Percentiles rank a stretch among this genome's conserved stretches.
These are phyloP conservation scores for Netelia virgata DNA, from an alignment of 2,888 invertebrate species.

Conservation along the genomic window DNA sequence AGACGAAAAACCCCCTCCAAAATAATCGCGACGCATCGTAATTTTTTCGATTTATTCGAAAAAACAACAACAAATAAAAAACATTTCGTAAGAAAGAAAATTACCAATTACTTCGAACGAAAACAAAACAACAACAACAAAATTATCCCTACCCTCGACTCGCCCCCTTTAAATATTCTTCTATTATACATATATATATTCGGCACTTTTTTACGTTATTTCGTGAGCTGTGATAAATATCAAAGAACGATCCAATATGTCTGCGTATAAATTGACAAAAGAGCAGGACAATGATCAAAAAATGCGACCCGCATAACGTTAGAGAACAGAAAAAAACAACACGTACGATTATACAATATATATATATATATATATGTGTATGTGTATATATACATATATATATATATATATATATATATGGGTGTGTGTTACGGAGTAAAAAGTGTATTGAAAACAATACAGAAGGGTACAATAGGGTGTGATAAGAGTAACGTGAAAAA, in stretches of 20 bases:
- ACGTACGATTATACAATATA: no score
- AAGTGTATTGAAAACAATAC: conserved; percentile 38
- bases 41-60: conserved; percentile 11
- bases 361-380: no score
- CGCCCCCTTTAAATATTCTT: neutral
- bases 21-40: conserved; percentile 26
- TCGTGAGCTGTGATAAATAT: neutral
- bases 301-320: neutral
- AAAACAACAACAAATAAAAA: conserved; percentile 5
- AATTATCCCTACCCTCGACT: neutral
- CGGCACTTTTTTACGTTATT: conserved; percentile 57
- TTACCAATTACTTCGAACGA: conserved; percentile 6
- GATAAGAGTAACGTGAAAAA: conserved; percentile 51
- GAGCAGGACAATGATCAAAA: conserved; percentile 3
- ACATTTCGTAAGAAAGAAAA: conserved; percentile 16
- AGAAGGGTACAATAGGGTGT: conserved; percentile 65
- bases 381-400: conserved; percentile 2
- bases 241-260: conserved; percentile 17
- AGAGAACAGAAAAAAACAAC: conserved; percentile 10
- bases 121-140: conserved; percentile 49
- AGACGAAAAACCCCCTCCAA: conserved; percentile 20
- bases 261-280: conserved; percentile 8
- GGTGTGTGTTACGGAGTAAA: neutral
- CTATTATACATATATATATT: conserved; percentile 22
- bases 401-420: conserved; percentile 15